phyloP scores from a whole-genome alignment of 37 sponge, comb jelly and placozoan genomes.

The Ephydatia muelleri region DNA sequence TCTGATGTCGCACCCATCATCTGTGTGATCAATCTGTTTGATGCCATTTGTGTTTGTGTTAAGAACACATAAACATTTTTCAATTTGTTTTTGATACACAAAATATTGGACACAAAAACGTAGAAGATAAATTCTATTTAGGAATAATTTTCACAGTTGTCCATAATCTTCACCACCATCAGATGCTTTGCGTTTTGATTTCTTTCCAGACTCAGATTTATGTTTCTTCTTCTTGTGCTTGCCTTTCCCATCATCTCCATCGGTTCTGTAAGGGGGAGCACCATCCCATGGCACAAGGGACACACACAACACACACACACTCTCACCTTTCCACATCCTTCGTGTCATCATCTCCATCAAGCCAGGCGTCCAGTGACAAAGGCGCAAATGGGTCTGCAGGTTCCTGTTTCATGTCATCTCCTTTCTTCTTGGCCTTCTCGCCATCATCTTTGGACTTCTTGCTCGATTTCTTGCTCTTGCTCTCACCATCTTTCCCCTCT shows the following conservation, averaged over 20 bases:
- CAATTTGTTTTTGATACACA: neutral
- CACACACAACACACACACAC: neutral
- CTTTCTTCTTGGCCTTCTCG: neutral
- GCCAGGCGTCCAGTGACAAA: neutral
- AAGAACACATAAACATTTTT: neutral
- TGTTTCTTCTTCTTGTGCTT: neutral
- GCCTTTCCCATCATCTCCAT: neutral
- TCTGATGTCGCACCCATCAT: conserved; percentile 11
- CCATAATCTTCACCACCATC: neutral
- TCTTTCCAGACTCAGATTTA: neutral
- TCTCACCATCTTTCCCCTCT: neutral
- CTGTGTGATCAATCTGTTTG: neutral
- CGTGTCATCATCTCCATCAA: neutral
- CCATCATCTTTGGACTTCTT: neutral
- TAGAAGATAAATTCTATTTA: neutral
- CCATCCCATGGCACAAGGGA: no score
- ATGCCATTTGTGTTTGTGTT: neutral
- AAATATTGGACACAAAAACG: neutral
- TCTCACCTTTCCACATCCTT: neutral
- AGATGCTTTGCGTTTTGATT: neutral
- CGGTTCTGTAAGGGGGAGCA: neutral
- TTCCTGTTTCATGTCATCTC: neutral
- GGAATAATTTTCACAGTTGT: neutral
- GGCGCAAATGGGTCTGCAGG: neutral
- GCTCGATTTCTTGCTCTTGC: neutral